Evolutionary conservation across 2,888 invertebrate species (phyloP), one percentile per base, ranked within the genome.

Genomic region (Eupeodes latifasciatus): DNA sequence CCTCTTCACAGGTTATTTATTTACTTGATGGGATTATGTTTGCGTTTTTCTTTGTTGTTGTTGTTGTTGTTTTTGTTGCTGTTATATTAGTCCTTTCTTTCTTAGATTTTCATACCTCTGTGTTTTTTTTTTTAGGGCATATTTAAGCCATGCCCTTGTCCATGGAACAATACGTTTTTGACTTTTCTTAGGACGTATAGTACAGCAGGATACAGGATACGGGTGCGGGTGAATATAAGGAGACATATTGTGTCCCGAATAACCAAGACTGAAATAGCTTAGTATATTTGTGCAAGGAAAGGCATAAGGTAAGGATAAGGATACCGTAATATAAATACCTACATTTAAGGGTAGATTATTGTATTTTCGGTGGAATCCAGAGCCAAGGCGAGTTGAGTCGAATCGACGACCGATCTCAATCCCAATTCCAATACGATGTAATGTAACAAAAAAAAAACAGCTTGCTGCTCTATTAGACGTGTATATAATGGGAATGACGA

Each of bases 1-100:
- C 89, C 90, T 89, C 90, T 90, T 90, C 90, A 85, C 91, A 91
- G 91, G 90, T 91, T 91, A 91, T 91, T 91, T 91, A 91, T 91
- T 90, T 90, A 90, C 90, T 91, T 86, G 87, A 77, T 88, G 78
- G 78, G 88, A 88, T 81, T 80, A 61, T 69, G 64, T 49, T 51
- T 74, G 75, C 66, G 47, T 69, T 34, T 19, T 77, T 36, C 6
- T 40, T 62, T 67, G 47, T 62, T 40, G 1, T 19, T 67, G 47
- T 62, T 40, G 1, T 19, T 19, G 40, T 53, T 76, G 57, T n/a
- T 27, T 27, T 27, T 59, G 4, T 47, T 74, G 40, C 40, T 40
- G 40, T 40, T 40, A 34, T 74, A 34, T 74, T 55, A 16, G 53
- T 61, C 16, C 55, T 69, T 59, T 49, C 27, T 2, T 27, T 27